Evolutionary conservation across 2,797 vertebrate genomes (phyloP).

Genomic region (Gymnothorax javanicus): DNA sequence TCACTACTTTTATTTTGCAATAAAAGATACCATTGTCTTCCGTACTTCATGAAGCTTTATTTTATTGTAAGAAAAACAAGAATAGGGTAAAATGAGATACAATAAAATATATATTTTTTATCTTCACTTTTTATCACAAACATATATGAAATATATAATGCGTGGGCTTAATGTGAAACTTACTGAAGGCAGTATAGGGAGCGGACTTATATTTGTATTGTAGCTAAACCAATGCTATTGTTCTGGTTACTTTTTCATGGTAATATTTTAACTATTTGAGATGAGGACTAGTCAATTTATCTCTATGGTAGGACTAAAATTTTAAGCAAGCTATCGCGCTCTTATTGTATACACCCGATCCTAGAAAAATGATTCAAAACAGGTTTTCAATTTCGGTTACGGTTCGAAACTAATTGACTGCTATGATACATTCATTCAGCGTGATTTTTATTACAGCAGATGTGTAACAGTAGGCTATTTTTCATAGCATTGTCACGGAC

Average conservation of each 20-base stretch:
- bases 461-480: background rate
- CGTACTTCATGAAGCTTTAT: slow-evolving; percentile 22
- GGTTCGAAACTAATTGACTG: background rate
- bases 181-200: background rate
- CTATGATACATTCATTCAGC: background rate
- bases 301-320: background rate
- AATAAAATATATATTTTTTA: slow-evolving; percentile 33
- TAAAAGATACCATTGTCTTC: slow-evolving; percentile 17
- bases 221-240: background rate
- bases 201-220: background rate
- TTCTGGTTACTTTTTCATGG: background rate
- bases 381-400: background rate
- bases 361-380: too few relatives aligned
- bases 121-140: slow-evolving; percentile 18
- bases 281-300: background rate
- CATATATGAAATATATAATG: slow-evolving; percentile 3
- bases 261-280: background rate
- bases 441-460: background rate
- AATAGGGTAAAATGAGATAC: slow-evolving; percentile 13
- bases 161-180: background rate
- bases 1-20: slow-evolving; percentile 22
- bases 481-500: background rate
- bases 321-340: background rate
- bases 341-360: background rate
- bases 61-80: slow-evolving; percentile 25